These are phyloP conservation scores for Glomeris maerens DNA, from an alignment of 1,140 invertebrate species.

Conservation along the genomic window DNA sequence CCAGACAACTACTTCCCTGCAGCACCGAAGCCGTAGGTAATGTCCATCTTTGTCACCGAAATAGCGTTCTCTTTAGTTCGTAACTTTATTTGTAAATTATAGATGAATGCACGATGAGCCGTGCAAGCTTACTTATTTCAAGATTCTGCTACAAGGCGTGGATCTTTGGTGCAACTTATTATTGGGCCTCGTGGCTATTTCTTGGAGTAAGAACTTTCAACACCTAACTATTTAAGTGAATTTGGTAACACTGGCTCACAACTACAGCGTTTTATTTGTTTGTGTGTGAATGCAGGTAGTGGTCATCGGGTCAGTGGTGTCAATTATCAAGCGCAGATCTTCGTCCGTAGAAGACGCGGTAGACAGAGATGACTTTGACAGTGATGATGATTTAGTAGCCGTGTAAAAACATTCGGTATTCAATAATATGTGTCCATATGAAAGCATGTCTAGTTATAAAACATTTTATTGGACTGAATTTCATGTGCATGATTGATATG, in stretches of 20 bases:
- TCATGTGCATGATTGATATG: too few relatives aligned
- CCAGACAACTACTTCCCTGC: neutral
- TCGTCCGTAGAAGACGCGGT: conserved; percentile 28
- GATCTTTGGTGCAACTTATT: conserved; percentile 36
- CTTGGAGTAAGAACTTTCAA: conserved; percentile 22
- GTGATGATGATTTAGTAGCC: conserved; percentile 26
- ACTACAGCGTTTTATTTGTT: conserved; percentile 3
- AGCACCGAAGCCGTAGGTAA: neutral
- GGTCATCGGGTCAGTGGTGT: conserved; percentile 26
- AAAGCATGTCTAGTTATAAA: too few relatives aligned
- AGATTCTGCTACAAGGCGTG: conserved; percentile 35
- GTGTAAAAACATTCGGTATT: conserved; percentile 10
- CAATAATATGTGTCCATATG: too few relatives aligned
- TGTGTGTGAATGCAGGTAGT: conserved; percentile 22
- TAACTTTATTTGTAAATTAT: neutral
- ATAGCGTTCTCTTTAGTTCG: neutral
- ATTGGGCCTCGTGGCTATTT: conserved; percentile 31
- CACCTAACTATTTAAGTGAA: neutral
- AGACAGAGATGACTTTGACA: conserved; percentile 29
- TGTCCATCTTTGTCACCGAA: neutral
- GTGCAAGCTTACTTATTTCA: conserved; percentile 28
- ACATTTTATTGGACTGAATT: too few relatives aligned
- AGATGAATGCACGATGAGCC: conserved; percentile 31
- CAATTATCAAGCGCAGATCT: conserved; percentile 21
- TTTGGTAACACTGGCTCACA: neutral